A percentile compares a stretch with the other conserved stretches of the same genome.
These are phyloP conservation scores for Ariolimax columbianus DNA, from an alignment of 2,888 invertebrate species.

Conservation along the genomic window DNA sequence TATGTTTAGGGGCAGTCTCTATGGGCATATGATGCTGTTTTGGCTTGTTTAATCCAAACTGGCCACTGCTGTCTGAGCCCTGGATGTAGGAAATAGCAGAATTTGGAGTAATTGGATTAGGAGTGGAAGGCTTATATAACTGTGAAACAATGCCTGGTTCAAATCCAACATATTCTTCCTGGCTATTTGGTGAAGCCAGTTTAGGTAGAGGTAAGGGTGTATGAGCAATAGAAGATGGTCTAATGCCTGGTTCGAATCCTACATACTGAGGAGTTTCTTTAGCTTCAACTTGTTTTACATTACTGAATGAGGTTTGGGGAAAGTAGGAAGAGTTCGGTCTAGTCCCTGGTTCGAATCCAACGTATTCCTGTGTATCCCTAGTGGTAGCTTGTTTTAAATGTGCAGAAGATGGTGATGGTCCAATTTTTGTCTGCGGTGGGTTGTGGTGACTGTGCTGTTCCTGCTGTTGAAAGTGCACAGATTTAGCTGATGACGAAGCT, in stretches of 20 bases:
- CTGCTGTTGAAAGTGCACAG: conserved; percentile 10
- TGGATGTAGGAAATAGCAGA: conserved; percentile 15
- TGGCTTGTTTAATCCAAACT: not conserved
- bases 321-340: not conserved
- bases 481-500: not conserved
- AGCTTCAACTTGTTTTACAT: conserved; percentile 9
- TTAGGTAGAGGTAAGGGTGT: not conserved
- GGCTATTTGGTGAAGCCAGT: not conserved
- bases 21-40: not conserved
- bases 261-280: conserved; percentile 57
- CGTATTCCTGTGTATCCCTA: conserved; percentile 57
- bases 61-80: not conserved
- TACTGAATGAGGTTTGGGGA: conserved; percentile 6
- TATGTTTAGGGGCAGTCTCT: not conserved
- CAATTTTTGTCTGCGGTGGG: not conserved
- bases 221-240: not conserved
- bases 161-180: conserved; percentile 6
- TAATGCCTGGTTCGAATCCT: conserved; percentile 57
- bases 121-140: no score
- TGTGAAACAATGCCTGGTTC: not conserved
- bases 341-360: conserved; percentile 57
- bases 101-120: not conserved
- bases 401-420: not conserved
- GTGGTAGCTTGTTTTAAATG: conserved; percentile 7
- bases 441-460: not conserved